Conservation (phyloP, 2,888 invertebrate species). For the Coelinius sp. region DNA sequence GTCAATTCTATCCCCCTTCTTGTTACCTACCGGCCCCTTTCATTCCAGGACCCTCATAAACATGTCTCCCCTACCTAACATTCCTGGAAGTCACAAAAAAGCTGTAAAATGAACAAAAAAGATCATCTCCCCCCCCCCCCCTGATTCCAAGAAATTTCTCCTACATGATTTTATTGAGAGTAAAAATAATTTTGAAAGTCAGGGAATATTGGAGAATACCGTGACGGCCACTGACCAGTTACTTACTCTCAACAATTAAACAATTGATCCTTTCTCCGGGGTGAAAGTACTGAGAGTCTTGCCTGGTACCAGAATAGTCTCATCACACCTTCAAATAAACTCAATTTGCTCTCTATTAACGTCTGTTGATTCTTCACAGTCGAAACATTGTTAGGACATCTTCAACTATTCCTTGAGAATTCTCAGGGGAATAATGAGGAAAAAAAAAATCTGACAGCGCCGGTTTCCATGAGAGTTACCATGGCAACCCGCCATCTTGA, state of each 20-base stretch:
- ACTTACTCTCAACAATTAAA: neutral
- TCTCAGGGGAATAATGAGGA: neutral
- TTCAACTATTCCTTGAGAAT: neutral
- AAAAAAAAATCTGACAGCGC: slow-evolving; percentile 33
- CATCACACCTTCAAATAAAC: neutral
- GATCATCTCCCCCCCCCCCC: too few species aligned
- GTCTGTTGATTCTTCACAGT: neutral
- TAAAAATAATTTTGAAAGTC: neutral
- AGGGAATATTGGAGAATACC: neutral
- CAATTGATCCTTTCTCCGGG: slow-evolving; percentile 18
- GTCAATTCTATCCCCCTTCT: neutral
- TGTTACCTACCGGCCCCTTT: neutral
- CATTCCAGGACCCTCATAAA: neutral
- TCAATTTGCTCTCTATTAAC: neutral
- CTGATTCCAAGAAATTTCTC: neutral
- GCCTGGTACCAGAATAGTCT: neutral
- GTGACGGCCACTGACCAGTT: neutral
- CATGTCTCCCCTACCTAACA: neutral
- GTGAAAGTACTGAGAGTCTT: neutral
- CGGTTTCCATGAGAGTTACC: slow-evolving; percentile 56
- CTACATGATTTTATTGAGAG: neutral
- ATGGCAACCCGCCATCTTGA: slow-evolving; percentile 69
- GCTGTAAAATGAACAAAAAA: neutral
- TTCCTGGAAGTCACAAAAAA: neutral
- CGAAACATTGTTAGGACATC: neutral